These are phyloP conservation scores for Delphinus delphis DNA, from an alignment of 2,113 vertebrate species.

Conservation along the genomic window DNA sequence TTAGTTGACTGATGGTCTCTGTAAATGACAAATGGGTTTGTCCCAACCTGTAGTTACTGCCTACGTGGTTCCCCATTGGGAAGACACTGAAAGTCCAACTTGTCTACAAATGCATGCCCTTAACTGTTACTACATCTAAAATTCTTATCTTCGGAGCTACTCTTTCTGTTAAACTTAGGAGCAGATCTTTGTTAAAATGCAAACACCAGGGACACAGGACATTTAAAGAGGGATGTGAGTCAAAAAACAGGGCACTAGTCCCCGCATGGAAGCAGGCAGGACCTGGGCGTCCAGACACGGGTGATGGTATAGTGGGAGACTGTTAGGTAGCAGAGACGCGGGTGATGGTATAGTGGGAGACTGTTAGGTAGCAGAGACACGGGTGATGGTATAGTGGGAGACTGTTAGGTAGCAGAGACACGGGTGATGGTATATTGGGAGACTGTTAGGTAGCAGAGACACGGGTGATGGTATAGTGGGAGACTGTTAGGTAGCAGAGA, in stretches of 20 bases:
- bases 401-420: not conserved
- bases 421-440: not conserved
- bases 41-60: not conserved
- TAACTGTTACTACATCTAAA: not conserved
- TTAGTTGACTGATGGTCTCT: not conserved
- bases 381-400: not conserved
- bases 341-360: not conserved
- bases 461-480: fast-evolving
- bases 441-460: not conserved
- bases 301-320: not conserved
- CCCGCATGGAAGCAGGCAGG: not conserved
- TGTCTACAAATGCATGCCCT: not conserved
- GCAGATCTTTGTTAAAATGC: not conserved
- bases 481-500: not conserved
- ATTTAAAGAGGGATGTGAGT: not conserved
- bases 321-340: not conserved
- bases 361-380: not conserved
- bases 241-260: too few relatives aligned
- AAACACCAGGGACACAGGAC: not conserved
- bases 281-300: too few relatives aligned
- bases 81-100: not conserved
- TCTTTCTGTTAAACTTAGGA: not conserved
- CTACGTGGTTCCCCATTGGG: fast-evolving
- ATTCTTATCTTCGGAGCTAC: not conserved
- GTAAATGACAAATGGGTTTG: not conserved